These are phyloP conservation scores for Onychostruthus taczanowskii DNA, from an alignment of 2,113 vertebrate genomes.

Conservation along the genomic window DNA sequence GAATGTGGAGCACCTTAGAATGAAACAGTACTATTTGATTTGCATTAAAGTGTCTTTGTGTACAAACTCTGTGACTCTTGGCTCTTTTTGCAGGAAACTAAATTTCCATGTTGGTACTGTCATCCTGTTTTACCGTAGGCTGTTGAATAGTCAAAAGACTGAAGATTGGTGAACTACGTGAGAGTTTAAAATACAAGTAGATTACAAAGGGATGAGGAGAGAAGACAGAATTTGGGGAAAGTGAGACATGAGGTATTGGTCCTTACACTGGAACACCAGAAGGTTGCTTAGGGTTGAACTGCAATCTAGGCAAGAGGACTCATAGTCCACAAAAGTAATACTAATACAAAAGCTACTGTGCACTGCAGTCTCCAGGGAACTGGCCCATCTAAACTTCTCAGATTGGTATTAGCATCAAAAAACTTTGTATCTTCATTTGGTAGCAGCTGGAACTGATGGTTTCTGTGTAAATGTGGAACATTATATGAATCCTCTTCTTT, in stretches of 20 bases:
- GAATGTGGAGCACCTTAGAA: not conserved
- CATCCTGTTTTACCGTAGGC: not conserved
- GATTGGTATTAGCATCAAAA: not conserved
- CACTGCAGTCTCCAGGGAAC: not conserved
- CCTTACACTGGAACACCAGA: not conserved
- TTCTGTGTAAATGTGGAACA: not conserved
- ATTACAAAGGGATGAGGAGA: not conserved
- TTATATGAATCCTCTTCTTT: not conserved
- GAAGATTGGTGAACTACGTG: not conserved
- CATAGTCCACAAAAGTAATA: not conserved
- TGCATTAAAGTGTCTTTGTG: conserved; percentile 55
- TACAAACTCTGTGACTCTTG: not conserved
- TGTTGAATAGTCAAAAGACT: not conserved
- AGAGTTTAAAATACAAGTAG: not conserved
- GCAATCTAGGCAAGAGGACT: not conserved
- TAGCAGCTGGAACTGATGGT: not conserved
- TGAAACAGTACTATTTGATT: conserved; percentile 2
- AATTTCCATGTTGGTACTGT: not conserved
- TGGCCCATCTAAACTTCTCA: not conserved
- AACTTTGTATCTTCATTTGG: not conserved
- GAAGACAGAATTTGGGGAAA: not conserved
- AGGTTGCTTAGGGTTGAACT: not conserved
- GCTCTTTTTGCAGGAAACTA: not conserved
- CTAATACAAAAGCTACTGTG: not conserved
- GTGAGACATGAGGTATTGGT: not conserved